Conservation (phyloP, 2,113 vertebrate genomes). For the Heteronetta atricapilla region DNA sequence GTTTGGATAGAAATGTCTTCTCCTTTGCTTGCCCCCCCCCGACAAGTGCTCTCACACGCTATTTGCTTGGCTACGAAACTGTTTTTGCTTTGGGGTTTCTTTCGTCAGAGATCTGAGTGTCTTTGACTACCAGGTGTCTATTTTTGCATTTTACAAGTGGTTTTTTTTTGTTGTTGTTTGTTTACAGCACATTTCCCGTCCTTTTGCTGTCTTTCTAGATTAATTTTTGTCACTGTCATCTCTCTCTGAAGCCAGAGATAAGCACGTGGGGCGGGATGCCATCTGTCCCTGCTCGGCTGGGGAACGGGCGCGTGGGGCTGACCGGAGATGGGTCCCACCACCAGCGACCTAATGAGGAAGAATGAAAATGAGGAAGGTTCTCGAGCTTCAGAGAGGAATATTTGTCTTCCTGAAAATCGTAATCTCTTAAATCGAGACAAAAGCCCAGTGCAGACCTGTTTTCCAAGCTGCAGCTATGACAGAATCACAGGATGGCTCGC, state of each 20-base stretch:
- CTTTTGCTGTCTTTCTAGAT: background rate
- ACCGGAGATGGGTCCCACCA: background rate
- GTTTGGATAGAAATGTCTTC: background rate
- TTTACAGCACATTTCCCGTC: background rate
- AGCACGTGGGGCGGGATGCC: background rate
- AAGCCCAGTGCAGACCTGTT: background rate
- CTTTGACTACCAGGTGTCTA: background rate
- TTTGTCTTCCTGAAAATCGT: background rate
- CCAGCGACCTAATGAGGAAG: background rate
- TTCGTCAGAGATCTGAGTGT: background rate
- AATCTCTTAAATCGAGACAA: background rate
- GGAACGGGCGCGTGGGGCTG: background rate
- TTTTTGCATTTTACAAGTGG: background rate
- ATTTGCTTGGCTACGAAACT: background rate
- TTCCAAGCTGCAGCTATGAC: background rate
- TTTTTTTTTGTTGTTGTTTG: background rate
- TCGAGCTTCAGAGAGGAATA: background rate
- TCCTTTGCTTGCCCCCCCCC: background rate
- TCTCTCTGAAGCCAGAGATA: background rate
- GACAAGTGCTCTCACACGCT: fast-evolving
- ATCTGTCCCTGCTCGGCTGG: background rate
- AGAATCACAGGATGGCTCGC: too few relatives aligned
- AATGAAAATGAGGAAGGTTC: background rate
- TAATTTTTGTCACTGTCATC: background rate
- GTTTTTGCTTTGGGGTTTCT: background rate